Evolutionary conservation across 92 coral and sea anemone genomes (phyloP).

Genomic region (Muricea muricata): DNA sequence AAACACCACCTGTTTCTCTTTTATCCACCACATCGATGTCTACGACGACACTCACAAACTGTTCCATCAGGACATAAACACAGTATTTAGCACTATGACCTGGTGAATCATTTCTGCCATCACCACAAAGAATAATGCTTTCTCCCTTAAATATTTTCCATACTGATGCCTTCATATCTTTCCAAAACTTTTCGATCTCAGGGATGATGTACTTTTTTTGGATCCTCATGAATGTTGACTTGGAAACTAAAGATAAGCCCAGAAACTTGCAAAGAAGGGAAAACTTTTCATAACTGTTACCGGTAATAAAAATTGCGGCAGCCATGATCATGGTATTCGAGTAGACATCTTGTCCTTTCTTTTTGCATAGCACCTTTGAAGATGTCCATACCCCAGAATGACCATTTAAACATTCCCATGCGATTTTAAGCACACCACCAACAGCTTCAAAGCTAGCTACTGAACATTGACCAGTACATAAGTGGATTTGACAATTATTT

Average conservation of each 20-base stretch:
- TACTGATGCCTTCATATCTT: conserved; percentile 40
- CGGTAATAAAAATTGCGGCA: conserved; percentile 56
- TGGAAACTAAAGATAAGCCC: conserved; percentile 34
- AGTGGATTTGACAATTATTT: conserved; percentile 19
- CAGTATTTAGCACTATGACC: conserved; percentile 66
- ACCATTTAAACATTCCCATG: conserved; percentile 47
- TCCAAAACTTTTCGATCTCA: conserved; percentile 39
- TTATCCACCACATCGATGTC: conserved; percentile 63
- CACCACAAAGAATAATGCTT: conserved; percentile 41
- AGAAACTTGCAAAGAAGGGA: conserved; percentile 25
- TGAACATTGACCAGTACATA: conserved; percentile 9
- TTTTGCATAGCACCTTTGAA: conserved; percentile 32
- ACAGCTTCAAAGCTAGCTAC: conserved; percentile 13
- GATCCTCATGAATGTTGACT: conserved; percentile 33
- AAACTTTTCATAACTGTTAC: conserved; percentile 54
- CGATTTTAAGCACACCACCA: conserved; percentile 46
- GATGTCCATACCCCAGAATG: conserved; percentile 53
- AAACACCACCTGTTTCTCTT: conserved; percentile 50
- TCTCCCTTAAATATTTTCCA: not conserved
- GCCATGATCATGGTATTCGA: conserved; percentile 43
- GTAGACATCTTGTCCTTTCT: conserved; percentile 41
- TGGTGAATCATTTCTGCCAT: conserved; percentile 54
- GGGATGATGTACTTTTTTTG: conserved; percentile 50
- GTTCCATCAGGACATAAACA: conserved; percentile 67
- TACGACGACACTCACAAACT: conserved; percentile 40